Evolutionary conservation across 2,888 invertebrate genomes (phyloP).

Genomic region (Drosophila lutescens): DNA sequence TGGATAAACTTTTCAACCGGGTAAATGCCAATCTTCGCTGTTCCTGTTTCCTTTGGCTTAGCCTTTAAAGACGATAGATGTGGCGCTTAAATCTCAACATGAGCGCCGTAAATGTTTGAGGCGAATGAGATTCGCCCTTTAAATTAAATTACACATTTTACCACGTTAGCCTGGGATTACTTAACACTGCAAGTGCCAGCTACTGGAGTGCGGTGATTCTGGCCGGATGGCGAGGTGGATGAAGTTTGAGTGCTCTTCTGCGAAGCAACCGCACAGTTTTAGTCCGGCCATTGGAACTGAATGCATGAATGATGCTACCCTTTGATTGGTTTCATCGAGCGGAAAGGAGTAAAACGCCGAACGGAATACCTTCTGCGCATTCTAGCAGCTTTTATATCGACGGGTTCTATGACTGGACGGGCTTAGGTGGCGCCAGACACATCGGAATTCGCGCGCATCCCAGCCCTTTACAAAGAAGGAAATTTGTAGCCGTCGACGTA

Average conservation of each 20-base stretch:
- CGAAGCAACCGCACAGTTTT: neutral
- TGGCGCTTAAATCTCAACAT: conserved; percentile 45
- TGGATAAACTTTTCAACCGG: conserved; percentile 39
- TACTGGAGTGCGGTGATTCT: neutral
- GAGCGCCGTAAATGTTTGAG: conserved; percentile 40
- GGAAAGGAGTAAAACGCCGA: conserved; percentile 53
- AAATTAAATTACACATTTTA: conserved; percentile 75
- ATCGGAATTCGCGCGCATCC: conserved; percentile 60
- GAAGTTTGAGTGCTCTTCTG: neutral
- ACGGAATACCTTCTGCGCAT: conserved; percentile 30
- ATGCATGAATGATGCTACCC: neutral
- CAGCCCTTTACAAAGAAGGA: conserved; percentile 61
- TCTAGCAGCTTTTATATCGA: conserved; percentile 49
- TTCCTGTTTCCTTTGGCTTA: conserved; percentile 21
- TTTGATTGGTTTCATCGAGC: conserved; percentile 6
- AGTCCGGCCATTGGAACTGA: conserved; percentile 2
- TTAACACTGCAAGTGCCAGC: conserved; percentile 39
- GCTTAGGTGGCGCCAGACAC: conserved; percentile 57
- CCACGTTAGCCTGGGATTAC: conserved; percentile 64
- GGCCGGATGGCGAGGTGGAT: neutral
- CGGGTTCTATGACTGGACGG: conserved; percentile 4
- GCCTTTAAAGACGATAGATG: conserved; percentile 47
- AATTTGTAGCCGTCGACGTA: conserved; percentile 35
- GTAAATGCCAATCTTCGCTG: conserved; percentile 25
- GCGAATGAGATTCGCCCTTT: conserved; percentile 26